Evolutionary conservation across 2,888 invertebrate genomes (phyloP).

Genomic region (Drosophila dives): DNA sequence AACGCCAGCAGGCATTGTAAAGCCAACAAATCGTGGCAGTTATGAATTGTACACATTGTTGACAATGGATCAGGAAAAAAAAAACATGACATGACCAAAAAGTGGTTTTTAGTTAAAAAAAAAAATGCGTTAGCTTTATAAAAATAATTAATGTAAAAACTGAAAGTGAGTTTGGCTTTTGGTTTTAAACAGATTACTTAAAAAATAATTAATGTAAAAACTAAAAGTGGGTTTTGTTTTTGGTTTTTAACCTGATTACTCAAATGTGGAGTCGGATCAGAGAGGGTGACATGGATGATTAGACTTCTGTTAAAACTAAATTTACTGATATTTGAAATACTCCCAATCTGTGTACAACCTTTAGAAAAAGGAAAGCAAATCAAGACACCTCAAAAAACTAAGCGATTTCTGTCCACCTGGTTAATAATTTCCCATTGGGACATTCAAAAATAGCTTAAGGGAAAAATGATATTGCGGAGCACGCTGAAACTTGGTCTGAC

Average conservation of each 20-base stretch:
- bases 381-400: background rate
- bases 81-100: background rate
- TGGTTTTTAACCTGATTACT: background rate
- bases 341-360: background rate
- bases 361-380: background rate
- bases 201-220: too few relatives aligned
- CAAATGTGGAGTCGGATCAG: background rate
- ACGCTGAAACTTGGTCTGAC: constrained; percentile 15
- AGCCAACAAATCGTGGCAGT: constrained; percentile 23
- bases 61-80: background rate
- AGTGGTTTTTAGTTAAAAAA: background rate
- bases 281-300: background rate
- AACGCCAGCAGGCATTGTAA: constrained; percentile 61
- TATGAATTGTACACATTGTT: constrained; percentile 8
- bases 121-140: background rate
- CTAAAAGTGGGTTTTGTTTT: background rate
- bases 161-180: background rate
- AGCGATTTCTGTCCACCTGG: background rate
- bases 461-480: constrained; percentile 36
- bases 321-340: background rate
- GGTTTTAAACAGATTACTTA: background rate
- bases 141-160: background rate
- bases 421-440: background rate
- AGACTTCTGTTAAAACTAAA: background rate
- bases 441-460: background rate